Base-by-base conservation (phyloP, 2,797 vertebrate genomes). In the Pygocentrus nattereri region DNA sequence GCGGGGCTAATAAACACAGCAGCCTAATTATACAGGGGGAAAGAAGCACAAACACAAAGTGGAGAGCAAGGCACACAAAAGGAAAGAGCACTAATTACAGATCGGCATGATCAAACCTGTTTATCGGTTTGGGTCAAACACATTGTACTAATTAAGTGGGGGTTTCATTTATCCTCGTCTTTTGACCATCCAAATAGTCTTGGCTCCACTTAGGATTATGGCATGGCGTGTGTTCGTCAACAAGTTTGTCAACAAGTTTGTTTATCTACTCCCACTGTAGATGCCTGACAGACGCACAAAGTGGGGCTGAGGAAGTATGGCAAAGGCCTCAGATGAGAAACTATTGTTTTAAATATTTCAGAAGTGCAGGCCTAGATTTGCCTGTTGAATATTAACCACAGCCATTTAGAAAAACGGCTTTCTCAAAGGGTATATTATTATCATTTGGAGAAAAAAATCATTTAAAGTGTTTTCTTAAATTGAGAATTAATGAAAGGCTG, bases 1-100 rank as follows among this genome's bases (percentile, higher is more conserved):
- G 84, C 64, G 23, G 56, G 79, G 82, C 80, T 86, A 90, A 87
- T 88, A 86, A 87, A 83, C 83, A 89, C 78, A 25, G 67, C 75
- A 74, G 79, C 73, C 82, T 90, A 88, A 90, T 89, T 88, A 89
- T 83, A 87, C 50, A 62, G 79, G 69, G 76, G 81, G 18, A 65
- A 58, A 86, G 81, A 79, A 81, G 83, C 84, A 73, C 83, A 85
- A 85, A 86, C 76, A 78, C 76, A 84, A 84, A 83, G 78, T 61
- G 80, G 77, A 77, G 80, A 80, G 70, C 79, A 81, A 71, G 34
- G 41, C 34, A 67, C 38, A 76, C 82, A 85, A 86, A 82, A 79
- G 71, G 80, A 83, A 34, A 76, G 74, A 82, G 70, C 85, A 74
- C 80, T 88, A 86, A 90, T 88, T 88, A 88, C 74, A 50, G 82